Conservation (phyloP, 2,888 invertebrate species). For the Oxycera nigricornis region DNA sequence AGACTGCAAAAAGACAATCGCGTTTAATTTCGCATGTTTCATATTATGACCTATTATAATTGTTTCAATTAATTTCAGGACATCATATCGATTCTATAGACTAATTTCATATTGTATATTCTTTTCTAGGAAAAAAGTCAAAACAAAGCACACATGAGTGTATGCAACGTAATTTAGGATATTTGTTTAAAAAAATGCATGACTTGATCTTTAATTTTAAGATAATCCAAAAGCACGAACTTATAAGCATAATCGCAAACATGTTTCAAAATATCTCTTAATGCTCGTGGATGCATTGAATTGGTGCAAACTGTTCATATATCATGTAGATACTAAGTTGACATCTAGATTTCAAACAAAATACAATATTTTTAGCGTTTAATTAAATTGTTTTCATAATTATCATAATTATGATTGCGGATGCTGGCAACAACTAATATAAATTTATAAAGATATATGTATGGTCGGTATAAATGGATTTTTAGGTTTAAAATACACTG, state of each 20-base stretch:
- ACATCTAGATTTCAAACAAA: constrained; percentile 8
- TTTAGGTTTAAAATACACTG: neutral
- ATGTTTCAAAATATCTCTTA: neutral
- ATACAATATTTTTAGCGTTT: neutral
- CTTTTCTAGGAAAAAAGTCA: constrained; percentile 37
- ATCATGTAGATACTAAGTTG: neutral
- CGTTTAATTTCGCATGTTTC: no score
- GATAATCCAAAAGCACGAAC: no score
- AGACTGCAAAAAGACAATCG: no score
- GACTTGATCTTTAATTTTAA: no score
- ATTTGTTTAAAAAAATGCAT: neutral
- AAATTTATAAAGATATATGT: neutral
- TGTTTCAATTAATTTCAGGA: no score
- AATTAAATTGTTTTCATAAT: neutral
- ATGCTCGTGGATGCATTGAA: constrained; percentile 3
- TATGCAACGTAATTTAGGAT: neutral
- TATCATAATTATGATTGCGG: constrained; percentile 1
- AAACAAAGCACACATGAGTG: constrained; percentile 38
- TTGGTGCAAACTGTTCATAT: neutral
- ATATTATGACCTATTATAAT: no score
- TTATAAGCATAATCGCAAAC: neutral
- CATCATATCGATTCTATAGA: no score
- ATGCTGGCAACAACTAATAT: neutral
- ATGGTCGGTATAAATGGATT: no score
- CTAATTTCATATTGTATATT: neutral